These are phyloP conservation scores for Gambusia affinis DNA, from an alignment of 2,113 vertebrate genomes.

Conservation along the genomic window DNA sequence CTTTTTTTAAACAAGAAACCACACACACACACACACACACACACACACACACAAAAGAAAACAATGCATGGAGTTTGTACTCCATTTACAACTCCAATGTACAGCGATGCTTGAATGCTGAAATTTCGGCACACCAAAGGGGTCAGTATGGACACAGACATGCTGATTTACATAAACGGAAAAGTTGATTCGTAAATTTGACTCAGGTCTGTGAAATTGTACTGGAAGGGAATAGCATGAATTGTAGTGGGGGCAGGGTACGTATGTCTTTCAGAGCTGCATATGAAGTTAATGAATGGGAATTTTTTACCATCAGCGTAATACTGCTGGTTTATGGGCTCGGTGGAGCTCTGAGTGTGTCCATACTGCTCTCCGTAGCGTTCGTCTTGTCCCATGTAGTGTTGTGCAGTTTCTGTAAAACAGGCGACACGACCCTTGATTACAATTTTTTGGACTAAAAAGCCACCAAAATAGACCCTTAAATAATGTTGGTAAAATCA, in stretches of 20 bases:
- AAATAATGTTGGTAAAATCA: background rate
- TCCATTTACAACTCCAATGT: background rate
- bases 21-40: background rate
- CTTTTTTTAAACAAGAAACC: background rate
- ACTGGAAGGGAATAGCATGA: conserved; percentile 26
- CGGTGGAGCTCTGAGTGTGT: conserved; percentile 89
- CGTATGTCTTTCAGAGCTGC: conserved; percentile 50
- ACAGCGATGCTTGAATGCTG: conserved; percentile 38
- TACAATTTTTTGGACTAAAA: conserved; percentile 61
- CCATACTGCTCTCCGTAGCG: conserved; percentile 95
- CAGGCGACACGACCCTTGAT: conserved; percentile 69
- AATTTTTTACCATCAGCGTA: conserved; percentile 91
- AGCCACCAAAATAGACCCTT: conserved; percentile 27
- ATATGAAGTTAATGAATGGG: conserved; percentile 57
- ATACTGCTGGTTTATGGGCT: conserved; percentile 93
- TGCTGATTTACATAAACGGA: conserved; percentile 29
- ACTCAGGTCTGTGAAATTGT: conserved; percentile 20
- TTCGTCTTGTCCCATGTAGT: conserved; percentile 95
- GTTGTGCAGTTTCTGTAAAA: conserved; percentile 90
- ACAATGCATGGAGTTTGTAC: background rate
- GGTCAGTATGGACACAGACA: conserved; percentile 70
- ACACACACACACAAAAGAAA: background rate
- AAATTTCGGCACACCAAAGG: conserved; percentile 75
- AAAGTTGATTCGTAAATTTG: conserved; percentile 43
- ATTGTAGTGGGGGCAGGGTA: conserved; percentile 1